Evolutionary conservation across 1,140 invertebrate genomes (phyloP), one percentile per base, ranked within the genome.

Genomic region (Asbolus verrucosus): DNA sequence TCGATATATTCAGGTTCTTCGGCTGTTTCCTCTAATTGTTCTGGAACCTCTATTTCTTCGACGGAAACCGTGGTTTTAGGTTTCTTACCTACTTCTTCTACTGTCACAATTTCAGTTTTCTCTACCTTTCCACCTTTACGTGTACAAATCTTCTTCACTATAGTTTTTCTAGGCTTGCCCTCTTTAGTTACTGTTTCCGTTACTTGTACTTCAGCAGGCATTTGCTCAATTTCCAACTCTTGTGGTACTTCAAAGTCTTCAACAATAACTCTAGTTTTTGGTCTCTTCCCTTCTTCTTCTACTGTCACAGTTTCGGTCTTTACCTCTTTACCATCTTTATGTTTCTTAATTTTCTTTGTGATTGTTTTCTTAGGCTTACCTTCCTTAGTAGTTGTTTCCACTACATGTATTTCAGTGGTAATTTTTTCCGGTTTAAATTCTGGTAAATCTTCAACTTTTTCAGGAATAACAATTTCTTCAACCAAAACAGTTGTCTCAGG

Each of bases 401-500:
- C 77, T 69, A 81, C 63, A 19, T 77, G 59, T 0, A 77, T 70
- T 43, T 78, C 70, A 54, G 73, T 69, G 4, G 74, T 69, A 18
- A 75, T 31, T 71, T 73, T 69, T 69, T 75, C 74, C 4, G 73
- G 41, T 9, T 46, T 36, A 77, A 61, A 77, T 69, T 75, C 71
- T 5, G 77, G 76, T 2, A 79, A 33, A 69, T 74, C 79, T 59
- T 80, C 74, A 4, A 79, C 70, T 70, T 73, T 63, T 41, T 81
- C 79, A 14, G 82, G 82, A 0, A 82, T 69, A 69, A 82, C 80
- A n/a, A 63, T 78, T 70, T 85, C 82, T 72, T 84, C 80, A 0
- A 83, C 72, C 0, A 81, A 83, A 33, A 84, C 74, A 6, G 63
- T 75, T 15, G 62, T 76, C 69, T 71, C 65, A 6, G 81, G 80